These are phyloP conservation scores for Microtus pennsylvanicus DNA, from an alignment of 2,113 vertebrate species.

Conservation along the genomic window DNA sequence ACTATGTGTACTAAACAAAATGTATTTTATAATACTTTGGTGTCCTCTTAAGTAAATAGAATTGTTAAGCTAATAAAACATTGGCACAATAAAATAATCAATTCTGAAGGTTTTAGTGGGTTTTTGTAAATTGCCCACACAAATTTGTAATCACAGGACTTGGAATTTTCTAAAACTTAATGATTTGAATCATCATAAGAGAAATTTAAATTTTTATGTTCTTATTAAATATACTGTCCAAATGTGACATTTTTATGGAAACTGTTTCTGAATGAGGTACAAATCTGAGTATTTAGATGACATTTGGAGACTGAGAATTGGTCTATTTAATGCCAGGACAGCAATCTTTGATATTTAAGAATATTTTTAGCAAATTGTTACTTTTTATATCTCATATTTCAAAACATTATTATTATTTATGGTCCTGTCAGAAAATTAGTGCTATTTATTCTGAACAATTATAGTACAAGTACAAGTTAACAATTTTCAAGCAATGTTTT, in stretches of 20 bases:
- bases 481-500: background rate
- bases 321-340: background rate
- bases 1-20: constrained; percentile 55
- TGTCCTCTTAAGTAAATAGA: constrained; percentile 67
- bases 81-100: constrained; percentile 64
- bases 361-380: background rate
- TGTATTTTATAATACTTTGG: constrained; percentile 54
- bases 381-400: background rate
- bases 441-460: background rate
- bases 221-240: constrained; percentile 70
- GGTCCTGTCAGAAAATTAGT: background rate
- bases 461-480: background rate
- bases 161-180: constrained; percentile 73
- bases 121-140: constrained; percentile 56
- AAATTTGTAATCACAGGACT: constrained; percentile 56
- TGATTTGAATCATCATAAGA: constrained; percentile 62
- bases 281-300: background rate
- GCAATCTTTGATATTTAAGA: background rate
- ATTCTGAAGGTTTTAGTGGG: constrained; percentile 60
- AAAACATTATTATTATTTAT: background rate
- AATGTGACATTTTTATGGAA: constrained; percentile 63
- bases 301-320: background rate
- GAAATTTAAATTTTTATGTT: constrained; percentile 70
- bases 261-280: background rate
- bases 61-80: constrained; percentile 65